Percentiles rank a stretch among this genome's conserved stretches.
phyloP scores from a whole-genome alignment of 2,113 vertebrate species.

The Helogale parvula region DNA sequence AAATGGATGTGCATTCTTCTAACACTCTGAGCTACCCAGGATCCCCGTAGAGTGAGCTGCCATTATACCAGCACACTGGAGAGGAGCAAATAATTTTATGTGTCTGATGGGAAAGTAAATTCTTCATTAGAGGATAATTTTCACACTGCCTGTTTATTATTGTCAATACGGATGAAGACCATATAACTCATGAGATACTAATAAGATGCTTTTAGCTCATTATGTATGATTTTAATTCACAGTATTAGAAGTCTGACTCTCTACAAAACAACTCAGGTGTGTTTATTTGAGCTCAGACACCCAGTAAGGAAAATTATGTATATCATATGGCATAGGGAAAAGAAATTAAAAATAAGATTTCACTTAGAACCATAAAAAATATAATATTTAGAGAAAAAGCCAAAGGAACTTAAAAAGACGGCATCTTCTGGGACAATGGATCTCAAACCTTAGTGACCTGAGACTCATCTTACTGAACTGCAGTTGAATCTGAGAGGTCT shows the following conservation, averaged over 20 bases:
- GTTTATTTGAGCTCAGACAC: constrained; percentile 6
- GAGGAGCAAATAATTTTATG: background rate
- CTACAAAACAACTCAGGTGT: background rate
- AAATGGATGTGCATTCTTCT: background rate
- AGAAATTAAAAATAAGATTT: constrained; percentile 25
- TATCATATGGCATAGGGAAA: background rate
- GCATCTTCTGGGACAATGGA: background rate
- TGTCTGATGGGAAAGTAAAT: background rate
- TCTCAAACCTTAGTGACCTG: background rate
- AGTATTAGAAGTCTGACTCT: background rate
- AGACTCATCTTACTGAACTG: background rate
- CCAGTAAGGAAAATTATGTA: background rate
- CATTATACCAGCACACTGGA: background rate
- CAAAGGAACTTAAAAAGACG: background rate
- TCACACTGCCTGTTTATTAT: background rate
- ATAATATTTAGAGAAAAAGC: background rate
- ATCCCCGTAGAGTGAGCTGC: background rate
- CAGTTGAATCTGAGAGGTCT: background rate
- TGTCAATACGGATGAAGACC: background rate
- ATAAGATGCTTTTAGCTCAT: background rate
- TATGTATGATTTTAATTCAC: background rate
- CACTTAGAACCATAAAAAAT: background rate
- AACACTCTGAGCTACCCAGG: background rate
- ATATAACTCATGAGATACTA: background rate
- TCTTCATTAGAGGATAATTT: background rate